Evolutionary conservation across 2,888 invertebrate species (phyloP).

Genomic region (Parelbella ahira): DNA sequence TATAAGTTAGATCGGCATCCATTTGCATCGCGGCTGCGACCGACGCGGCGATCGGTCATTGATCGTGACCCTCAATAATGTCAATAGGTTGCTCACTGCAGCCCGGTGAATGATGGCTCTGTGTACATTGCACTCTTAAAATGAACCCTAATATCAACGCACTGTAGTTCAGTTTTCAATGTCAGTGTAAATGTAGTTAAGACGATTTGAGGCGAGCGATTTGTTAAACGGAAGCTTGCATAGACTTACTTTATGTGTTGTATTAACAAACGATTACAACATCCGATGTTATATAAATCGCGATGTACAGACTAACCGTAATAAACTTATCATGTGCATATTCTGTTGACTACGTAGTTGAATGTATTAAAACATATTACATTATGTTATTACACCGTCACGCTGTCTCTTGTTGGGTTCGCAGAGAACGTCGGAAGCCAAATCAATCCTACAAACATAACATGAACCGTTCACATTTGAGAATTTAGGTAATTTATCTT

Average conservation of each 20-base stretch:
- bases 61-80: slow-evolving; percentile 37
- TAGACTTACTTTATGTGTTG: background rate
- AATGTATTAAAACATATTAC: too few species aligned
- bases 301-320: too few species aligned
- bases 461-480: too few species aligned
- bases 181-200: background rate
- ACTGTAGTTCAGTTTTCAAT: background rate
- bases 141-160: background rate
- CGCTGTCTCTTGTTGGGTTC: too few species aligned
- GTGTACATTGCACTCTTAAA: background rate
- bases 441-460: too few species aligned
- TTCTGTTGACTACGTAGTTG: too few species aligned
- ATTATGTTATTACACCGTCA: too few species aligned
- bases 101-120: slow-evolving; percentile 4
- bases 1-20: slow-evolving; percentile 30
- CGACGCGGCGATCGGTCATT: slow-evolving; percentile 18
- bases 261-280: slow-evolving; percentile 4
- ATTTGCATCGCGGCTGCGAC: slow-evolving; percentile 27
- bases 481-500: too few species aligned
- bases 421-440: too few species aligned
- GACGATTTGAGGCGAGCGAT: background rate
- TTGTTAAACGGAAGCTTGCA: slow-evolving; percentile 4
- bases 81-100: slow-evolving; percentile 32
- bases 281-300: too few species aligned
- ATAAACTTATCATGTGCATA: too few species aligned